Evolutionary conservation across 2,888 invertebrate species (phyloP).

Genomic region (Pseudococcus jackbeardsleyi): DNA sequence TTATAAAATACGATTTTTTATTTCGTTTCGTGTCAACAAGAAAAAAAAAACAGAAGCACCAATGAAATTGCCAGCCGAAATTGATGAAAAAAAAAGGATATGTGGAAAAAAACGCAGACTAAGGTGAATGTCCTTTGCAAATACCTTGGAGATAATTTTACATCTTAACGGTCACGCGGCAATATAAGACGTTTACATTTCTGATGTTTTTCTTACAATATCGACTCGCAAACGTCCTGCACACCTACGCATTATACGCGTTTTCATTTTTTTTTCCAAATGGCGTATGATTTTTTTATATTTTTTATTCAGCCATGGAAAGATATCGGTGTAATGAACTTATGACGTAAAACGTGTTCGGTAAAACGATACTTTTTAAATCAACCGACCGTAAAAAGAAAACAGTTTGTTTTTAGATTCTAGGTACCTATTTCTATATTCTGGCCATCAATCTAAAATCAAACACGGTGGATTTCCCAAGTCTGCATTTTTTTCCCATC

Average conservation of each 20-base stretch:
- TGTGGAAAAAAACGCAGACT: slow-evolving; percentile 39
- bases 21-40: slow-evolving; percentile 7
- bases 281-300: slow-evolving; percentile 24
- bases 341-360: slow-evolving; percentile 23
- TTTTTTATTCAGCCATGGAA: slow-evolving; percentile 34
- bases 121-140: slow-evolving; percentile 45
- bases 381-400: slow-evolving; percentile 1
- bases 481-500: neutral
- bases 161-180: slow-evolving; percentile 13
- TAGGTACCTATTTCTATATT: neutral
- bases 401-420: neutral
- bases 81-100: neutral
- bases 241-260: slow-evolving; percentile 22
- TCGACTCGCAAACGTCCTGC: neutral
- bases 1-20: neutral
- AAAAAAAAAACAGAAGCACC: slow-evolving; percentile 31
- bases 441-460: neutral
- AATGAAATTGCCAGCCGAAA: slow-evolving; percentile 26
- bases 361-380: slow-evolving; percentile 46
- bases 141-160: slow-evolving; percentile 39
- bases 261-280: neutral
- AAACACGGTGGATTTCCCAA: neutral
- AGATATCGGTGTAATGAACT: slow-evolving; percentile 41
- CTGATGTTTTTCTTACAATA: slow-evolving; percentile 30
- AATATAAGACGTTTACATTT: slow-evolving; percentile 4